A percentile compares a stretch with the other conserved stretches of the same genome.
Conservation (phyloP, 1,140 invertebrate genomes). For the Pseudomyrmex flavicornis region DNA sequence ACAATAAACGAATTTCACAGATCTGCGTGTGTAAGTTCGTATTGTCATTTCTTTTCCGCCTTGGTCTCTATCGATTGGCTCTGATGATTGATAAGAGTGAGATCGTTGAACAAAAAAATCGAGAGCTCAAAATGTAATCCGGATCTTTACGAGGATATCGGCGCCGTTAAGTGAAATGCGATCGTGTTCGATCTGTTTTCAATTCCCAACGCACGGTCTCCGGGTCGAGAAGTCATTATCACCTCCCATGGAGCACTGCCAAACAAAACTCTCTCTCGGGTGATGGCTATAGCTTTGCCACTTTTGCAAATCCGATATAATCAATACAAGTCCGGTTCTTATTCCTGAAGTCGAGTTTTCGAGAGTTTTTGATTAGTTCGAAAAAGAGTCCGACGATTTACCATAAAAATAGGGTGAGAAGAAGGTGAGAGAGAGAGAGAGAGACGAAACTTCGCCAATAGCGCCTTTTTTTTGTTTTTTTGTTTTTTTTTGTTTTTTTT, state of each 20-base stretch:
- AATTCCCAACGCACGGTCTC: conserved; percentile 34
- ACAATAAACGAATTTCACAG: not conserved
- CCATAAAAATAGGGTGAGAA: too few relatives aligned
- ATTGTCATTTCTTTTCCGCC: not conserved
- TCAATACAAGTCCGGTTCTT: too few relatives aligned
- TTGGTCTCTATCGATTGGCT: too few relatives aligned
- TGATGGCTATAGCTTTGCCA: too few relatives aligned
- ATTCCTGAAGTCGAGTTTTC: too few relatives aligned
- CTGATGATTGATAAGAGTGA: not conserved
- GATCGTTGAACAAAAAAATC: conserved; percentile 13
- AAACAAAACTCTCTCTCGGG: not conserved
- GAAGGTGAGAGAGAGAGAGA: too few relatives aligned
- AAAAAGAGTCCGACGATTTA: too few relatives aligned
- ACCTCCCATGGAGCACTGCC: not conserved
- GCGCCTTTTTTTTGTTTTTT: too few relatives aligned
- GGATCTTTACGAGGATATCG: conserved; percentile 40
- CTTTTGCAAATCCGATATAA: too few relatives aligned
- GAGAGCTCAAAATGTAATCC: conserved; percentile 25
- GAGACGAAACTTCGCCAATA: too few relatives aligned
- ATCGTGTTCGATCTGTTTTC: conserved; percentile 58
- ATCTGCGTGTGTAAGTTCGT: not conserved
- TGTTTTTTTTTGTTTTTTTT: too few relatives aligned
- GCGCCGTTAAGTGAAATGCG: conserved; percentile 51
- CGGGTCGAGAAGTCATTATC: conserved; percentile 43
- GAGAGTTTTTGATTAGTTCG: too few relatives aligned